Conservation (phyloP, 2,888 invertebrate species). For the Merodon equestris region DNA sequence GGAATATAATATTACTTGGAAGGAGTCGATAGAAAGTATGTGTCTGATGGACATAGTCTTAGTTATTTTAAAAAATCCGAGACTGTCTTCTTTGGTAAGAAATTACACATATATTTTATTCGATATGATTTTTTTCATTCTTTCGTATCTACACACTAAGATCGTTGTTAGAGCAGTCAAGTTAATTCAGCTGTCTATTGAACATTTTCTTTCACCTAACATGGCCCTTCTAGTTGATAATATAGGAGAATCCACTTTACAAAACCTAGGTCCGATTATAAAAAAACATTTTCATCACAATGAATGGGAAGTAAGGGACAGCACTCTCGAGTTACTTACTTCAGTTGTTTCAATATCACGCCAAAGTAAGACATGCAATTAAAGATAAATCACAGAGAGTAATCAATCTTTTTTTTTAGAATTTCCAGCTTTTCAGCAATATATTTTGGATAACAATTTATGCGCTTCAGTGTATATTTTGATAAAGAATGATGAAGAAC, state of each 20-base stretch:
- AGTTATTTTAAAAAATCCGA: slow-evolving; percentile 80
- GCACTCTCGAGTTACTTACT: slow-evolving; percentile 85
- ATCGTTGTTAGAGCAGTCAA: slow-evolving; percentile 85
- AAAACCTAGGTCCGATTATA: slow-evolving; percentile 84
- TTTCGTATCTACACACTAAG: slow-evolving; percentile 78
- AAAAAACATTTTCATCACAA: slow-evolving; percentile 85
- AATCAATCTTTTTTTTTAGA: slow-evolving; percentile 79
- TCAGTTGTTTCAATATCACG: slow-evolving; percentile 85
- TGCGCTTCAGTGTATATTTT: slow-evolving; percentile 84
- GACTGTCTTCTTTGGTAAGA: slow-evolving; percentile 80
- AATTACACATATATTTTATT: slow-evolving; percentile 69
- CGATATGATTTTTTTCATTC: slow-evolving; percentile 27
- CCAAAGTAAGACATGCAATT: slow-evolving; percentile 82
- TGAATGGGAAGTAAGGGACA: slow-evolving; percentile 89
- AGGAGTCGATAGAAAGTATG: slow-evolving; percentile 87
- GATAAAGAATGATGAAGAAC: slow-evolving; percentile 84
- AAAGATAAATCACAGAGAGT: neutral
- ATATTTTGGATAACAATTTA: slow-evolving; percentile 83
- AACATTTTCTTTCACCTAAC: slow-evolving; percentile 88
- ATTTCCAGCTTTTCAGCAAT: slow-evolving; percentile 87
- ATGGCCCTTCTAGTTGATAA: slow-evolving; percentile 86
- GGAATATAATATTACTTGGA: slow-evolving; percentile 87
- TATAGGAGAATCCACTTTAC: slow-evolving; percentile 82
- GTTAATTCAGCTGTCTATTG: slow-evolving; percentile 84
- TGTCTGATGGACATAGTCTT: slow-evolving; percentile 82